Conservation (phyloP, 2,888 invertebrate genomes). For the Ophion obscuratus region DNA sequence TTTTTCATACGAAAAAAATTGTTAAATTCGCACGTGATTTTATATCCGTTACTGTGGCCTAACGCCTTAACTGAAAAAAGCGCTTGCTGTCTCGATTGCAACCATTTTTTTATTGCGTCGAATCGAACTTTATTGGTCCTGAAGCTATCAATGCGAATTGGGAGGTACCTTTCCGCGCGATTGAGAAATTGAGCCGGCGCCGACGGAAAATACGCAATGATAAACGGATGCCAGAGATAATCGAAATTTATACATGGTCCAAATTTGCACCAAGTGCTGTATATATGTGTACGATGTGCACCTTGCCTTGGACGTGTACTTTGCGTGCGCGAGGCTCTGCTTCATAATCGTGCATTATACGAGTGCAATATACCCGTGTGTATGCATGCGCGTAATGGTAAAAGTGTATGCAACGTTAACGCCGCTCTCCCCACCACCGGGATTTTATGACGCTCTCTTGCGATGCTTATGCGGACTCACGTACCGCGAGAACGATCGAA, state of each 20-base stretch:
- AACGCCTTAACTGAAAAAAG: no score
- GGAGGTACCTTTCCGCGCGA: no score
- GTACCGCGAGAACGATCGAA: slow-evolving; percentile 30
- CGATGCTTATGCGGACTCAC: slow-evolving; percentile 39
- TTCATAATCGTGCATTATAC: slow-evolving; percentile 42
- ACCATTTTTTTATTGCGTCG: no score
- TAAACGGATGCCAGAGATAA: neutral
- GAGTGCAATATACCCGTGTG: slow-evolving; percentile 21
- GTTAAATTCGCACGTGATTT: no score
- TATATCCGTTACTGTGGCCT: no score
- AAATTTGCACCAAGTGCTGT: slow-evolving; percentile 15
- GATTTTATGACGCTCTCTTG: slow-evolving; percentile 30
- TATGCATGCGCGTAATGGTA: slow-evolving; percentile 18
- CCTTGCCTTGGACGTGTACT: slow-evolving; percentile 50
- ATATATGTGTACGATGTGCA: slow-evolving; percentile 24
- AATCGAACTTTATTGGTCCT: no score
- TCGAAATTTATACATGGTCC: neutral
- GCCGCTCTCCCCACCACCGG: slow-evolving; percentile 22
- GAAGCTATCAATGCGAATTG: no score
- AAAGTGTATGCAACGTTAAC: slow-evolving; percentile 37
- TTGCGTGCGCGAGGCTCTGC: slow-evolving; percentile 48
- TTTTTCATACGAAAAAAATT: no score
- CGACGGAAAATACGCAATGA: neutral
- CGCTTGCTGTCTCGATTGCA: no score
- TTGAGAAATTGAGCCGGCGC: no score